Base-by-base conservation (phyloP, 1,140 invertebrate species). In the Aradophagus sp. region DNA sequence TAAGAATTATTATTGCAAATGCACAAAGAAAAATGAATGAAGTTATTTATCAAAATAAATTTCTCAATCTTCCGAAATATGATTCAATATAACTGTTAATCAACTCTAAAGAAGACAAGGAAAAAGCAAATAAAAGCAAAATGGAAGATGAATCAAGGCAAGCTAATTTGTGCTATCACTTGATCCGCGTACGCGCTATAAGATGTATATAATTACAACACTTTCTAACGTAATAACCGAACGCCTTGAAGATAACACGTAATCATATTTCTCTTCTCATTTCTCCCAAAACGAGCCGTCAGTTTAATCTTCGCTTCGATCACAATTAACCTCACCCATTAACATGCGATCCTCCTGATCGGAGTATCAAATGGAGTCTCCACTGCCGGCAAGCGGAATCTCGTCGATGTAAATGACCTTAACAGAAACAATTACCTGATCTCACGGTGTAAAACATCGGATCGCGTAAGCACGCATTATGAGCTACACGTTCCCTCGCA, bases 401-500 rank as follows among this genome's bases (percentile, higher is more conserved):
- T 17, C 36, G 36, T 52, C 52, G 58, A 70, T 55, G 58, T 56
- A 62, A 62, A 63, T 23, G 58, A 63, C 50, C 52, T 52, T 50
- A 58, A 62, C 36, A 65, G 52, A 71, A 65, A 65, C 67, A 71
- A 63, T 63, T 70, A 70, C 66, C 41, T 62, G 66, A 61, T 69
- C 66, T 61, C 58, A 70, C 58, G 58, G 52, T 70, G 67, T 62
- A 70, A 70, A 70, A 70, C 58, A 63, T 45, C 52, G 16, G 36
- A 58, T 56, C 44, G 36, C 58, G 56, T 56, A 69, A 50, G 44
- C 66, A 62, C 56, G 42, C 44, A 69, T 62, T 62, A 69, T 69
- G 29, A 50, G 44, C 20, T 66, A 66, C 41, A 59, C 41, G 65
- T 68, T 68, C 17, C 6, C 41, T 56, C 29, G 56, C 56, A 62